Evolutionary conservation across 2,797 vertebrate genomes (phyloP), one percentile per base, ranked within the genome.

Genomic region (Sebastes nivosus): DNA sequence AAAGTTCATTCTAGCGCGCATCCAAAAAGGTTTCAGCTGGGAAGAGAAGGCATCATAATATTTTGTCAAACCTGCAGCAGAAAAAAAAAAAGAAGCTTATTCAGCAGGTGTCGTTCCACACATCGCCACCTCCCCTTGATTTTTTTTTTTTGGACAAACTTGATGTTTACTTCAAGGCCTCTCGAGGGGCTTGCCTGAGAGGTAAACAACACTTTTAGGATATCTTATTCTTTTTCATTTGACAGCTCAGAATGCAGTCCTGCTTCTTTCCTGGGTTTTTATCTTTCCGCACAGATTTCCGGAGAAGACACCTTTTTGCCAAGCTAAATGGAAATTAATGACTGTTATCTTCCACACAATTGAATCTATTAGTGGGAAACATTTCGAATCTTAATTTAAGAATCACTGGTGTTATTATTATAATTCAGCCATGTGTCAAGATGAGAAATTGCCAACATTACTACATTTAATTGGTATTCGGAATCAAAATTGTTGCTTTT

Each of bases 241-340:
- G 88, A 91, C 90, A 89, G 77, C 81, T 64, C 14, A 18, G 60
- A 73, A 80, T 54, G 36, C 55, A 73, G 60, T 67, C 38, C 54
- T 18, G 10, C 54, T 83, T 82, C 54, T 83, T 82, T n/a, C 12
- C 57, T 25, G 13, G 36, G 11, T 67, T 25, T 24, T 59, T 68
- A n/a, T 59, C 64, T 68, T 73, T 63, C 54, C 7, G 24, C 57
- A 60, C 50, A 80, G 20, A 77, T 71, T 84, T 84, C 60, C 22
- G 1, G 38, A 58, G n/a, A 20, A 55, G 70, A 69, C 76, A 67
- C 65, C n/a, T 74, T 69, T 64, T 52, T 63, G 30, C 50, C 2
- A 13, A 11, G 13, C 55, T 54, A 78, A 89, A 89, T 89, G 55
- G 20, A 82, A 91, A 92, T 92, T 54, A 92, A 91, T 88, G 79